Evolutionary conservation across 2,888 invertebrate genomes (phyloP).

Genomic region (Podotricha telesiphe): DNA sequence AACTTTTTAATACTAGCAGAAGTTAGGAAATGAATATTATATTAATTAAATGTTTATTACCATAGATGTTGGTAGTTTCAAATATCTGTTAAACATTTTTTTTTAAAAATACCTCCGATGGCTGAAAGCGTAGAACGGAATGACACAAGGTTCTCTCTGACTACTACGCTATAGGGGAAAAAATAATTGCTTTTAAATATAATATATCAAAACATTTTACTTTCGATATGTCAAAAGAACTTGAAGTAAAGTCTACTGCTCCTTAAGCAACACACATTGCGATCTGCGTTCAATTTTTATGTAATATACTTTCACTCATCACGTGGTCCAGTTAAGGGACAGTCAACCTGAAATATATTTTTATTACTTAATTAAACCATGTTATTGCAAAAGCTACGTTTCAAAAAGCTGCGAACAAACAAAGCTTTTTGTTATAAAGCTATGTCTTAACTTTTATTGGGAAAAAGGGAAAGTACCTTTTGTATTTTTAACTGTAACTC

Average conservation of each 20-base stretch:
- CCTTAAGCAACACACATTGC: constrained; percentile 33
- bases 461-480: constrained; percentile 18
- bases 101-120: no score
- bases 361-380: constrained; percentile 25
- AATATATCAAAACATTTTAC: no score
- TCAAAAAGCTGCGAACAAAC: constrained; percentile 7
- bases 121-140: no score
- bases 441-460: constrained; percentile 7
- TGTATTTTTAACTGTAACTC: constrained; percentile 9
- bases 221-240: no score
- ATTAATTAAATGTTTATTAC: no score
- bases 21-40: no score
- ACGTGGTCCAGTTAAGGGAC: constrained; percentile 40
- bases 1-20: no score
- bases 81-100: no score
- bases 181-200: no score
- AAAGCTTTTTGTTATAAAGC: constrained; percentile 13
- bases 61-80: no score
- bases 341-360: constrained; percentile 19
- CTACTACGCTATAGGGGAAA: no score
- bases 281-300: constrained; percentile 40
- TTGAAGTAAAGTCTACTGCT: neutral
- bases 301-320: constrained; percentile 43
- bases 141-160: no score
- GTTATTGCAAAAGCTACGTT: constrained; percentile 8